Percentiles rank a stretch among this genome's conserved stretches.
Conservation (phyloP, 2,797 vertebrate genomes). For the Peromyscus attwateri region DNA sequence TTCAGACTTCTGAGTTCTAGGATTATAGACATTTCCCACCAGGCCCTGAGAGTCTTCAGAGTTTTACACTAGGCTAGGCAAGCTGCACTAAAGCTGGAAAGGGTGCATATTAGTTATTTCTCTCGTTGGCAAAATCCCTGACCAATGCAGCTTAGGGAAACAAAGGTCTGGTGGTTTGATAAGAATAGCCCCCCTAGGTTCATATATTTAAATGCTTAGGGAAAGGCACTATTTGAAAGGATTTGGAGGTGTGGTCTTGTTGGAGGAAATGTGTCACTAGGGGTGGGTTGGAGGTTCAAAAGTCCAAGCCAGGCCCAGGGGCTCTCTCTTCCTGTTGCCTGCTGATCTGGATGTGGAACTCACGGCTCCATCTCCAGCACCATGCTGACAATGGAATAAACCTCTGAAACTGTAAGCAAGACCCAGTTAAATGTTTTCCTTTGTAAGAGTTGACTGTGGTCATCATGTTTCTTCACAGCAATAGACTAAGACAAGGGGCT, state of each 20-base stretch:
- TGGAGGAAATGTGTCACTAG: not conserved
- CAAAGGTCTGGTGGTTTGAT: not conserved
- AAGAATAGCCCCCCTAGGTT: not conserved
- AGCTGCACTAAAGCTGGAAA: not conserved
- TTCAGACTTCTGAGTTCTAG: not conserved
- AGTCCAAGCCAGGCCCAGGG: not conserved
- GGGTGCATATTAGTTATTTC: not conserved
- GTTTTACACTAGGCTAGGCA: not conserved
- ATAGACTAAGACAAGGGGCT: not conserved
- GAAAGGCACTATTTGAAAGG: not conserved
- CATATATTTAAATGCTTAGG: not conserved
- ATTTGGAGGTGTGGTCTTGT: not conserved
- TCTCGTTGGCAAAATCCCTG: not conserved
- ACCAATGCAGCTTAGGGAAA: not conserved
- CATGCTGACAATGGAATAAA: not conserved
- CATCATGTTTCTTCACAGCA: not conserved
- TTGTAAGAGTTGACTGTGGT: not conserved
- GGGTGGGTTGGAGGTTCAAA: not conserved
- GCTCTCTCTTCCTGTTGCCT: not conserved
- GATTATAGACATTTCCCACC: not conserved
- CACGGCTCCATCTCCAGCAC: not conserved
- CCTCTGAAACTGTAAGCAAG: not conserved
- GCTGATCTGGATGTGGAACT: not conserved
- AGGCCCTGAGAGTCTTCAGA: not conserved
- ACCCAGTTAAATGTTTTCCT: not conserved